Base-by-base conservation (phyloP, 2,797 vertebrate genomes). In the Phalloptychus januarius region DNA sequence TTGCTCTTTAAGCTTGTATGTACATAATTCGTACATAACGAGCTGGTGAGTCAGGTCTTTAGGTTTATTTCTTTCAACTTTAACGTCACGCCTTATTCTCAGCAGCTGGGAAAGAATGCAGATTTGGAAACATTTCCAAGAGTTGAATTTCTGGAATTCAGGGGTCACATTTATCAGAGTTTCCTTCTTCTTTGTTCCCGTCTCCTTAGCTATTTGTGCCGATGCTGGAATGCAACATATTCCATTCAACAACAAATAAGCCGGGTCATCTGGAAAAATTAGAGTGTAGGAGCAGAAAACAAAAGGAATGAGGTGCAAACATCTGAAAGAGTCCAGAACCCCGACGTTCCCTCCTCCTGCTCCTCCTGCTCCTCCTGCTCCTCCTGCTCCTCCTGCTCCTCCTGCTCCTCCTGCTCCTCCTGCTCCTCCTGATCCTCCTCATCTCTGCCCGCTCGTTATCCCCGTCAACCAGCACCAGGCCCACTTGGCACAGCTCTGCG, bases 401-500 rank as follows among this genome's bases (percentile, higher is more conserved):
- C 2, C 16, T 25, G 2, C 63, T 78, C 79, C 84, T 83, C 88
- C n/a, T n/a, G n/a, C n/a, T n/a, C n/a, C 16, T 12, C 42, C 40
- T 42, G 2, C 11, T 13, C 44, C 44, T 13, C 2, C 16, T 25
- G 2, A 52, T 78, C 79, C 87, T 82, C 88, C 83, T 77, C 82
- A 80, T 79, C 86, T 86, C 87, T 88, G 87, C 86, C 91, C 80
- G 83, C 92, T 95, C 95, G 95, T 96, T 96, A 95, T 93, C 93
- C 92, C 93, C 94, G 94, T 95, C 95, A 95, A 91, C 93, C 84
- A 75, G 92, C 90, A 91, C 93, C 92, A 82, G 87, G 90, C 91
- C 93, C 90, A 94, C 95, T 95, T 96, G 95, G 95, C 95, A 96
- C 93, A 94, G 93, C 79, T 89, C 93, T 92, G 91, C 91, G 92